Percentiles rank a stretch among this genome's conserved stretches.
phyloP scores from a whole-genome alignment of 2,797 vertebrate species.

The Hypotaenidia okinawae region DNA sequence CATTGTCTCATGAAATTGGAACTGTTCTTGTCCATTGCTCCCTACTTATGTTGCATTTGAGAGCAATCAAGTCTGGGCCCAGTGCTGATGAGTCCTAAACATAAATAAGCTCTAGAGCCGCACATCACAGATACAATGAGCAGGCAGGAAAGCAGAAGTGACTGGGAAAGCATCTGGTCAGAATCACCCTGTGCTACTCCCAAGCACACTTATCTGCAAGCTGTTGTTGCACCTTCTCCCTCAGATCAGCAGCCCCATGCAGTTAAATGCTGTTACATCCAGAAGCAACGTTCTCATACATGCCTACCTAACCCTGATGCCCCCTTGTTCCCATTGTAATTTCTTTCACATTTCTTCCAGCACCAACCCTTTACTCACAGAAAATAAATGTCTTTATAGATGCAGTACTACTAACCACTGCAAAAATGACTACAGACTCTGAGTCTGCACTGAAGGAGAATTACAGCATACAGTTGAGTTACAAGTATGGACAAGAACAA shows the following conservation, averaged over 20 bases:
- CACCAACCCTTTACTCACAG: not conserved
- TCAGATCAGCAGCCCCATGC: rapidly evolving
- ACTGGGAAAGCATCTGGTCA: not conserved
- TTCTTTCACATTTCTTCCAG: not conserved
- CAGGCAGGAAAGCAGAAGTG: not conserved
- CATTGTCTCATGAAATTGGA: not conserved
- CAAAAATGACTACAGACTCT: not conserved
- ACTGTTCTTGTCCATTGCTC: not conserved
- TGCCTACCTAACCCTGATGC: not conserved
- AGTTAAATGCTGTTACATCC: not conserved
- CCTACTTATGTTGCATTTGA: not conserved
- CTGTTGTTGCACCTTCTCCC: rapidly evolving
- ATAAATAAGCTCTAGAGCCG: not conserved
- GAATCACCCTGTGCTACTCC: not conserved
- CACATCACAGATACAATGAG: rapidly evolving
- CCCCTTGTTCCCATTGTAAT: not conserved
- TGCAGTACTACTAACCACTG: not conserved
- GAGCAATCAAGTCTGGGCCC: not conserved
- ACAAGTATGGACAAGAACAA: not conserved
- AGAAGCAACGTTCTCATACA: not conserved
- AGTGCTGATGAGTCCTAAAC: not conserved
- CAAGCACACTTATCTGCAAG: not conserved
- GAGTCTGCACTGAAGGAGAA: not conserved
- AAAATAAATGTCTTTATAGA: not conserved
- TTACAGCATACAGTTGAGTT: not conserved